Evolutionary conservation across 2,888 invertebrate species (phyloP), one percentile per base, ranked within the genome.

Genomic region (Deilephila porcellus): DNA sequence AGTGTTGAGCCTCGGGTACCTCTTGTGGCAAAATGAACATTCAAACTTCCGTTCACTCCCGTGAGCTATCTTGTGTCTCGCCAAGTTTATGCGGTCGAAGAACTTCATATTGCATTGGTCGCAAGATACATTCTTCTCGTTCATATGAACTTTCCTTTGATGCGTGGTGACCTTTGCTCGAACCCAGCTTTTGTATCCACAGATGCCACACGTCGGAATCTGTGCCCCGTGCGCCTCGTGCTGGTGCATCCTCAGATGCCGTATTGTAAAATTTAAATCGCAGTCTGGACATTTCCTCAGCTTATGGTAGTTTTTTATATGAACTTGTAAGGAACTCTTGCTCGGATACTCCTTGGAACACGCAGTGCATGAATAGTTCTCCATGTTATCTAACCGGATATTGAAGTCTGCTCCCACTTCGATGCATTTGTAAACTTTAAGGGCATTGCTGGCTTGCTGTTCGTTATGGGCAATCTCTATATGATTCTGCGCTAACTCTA

Each of bases 101-200:
- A 81, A 76, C 62, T 72, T 79, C 59, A 71, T 73, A 4, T 74
- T 75, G 34, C 81, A 78, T 5, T 78, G 73, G 2, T 78, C 74
- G 75, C 94, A 95, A 71, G 86, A 60, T 11, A 59, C 67, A 85
- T 86, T 90, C 63, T 77, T 80, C 70, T 78, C 80, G 17, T 76
- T 76, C 71, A 80, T 37, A 56, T 79, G 79, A 19, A 80, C 79
- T 6, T 60, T 72, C 29, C 76, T 75, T 32, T 79, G 77, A 60
- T 80, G 72, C 8, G 8, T 17, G 19, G 11, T 25, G 19, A 73
- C 59, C 52, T 32, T 67, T 11, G 20, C 17, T 70, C 1, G 25
- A 0, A 17, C 70, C 76, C 67, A 73, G 19, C 52, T 37, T 11
- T 59, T 59, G 59, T 78, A 82, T 0, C 79, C 80, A 60, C 83